Evolutionary conservation across 2,888 invertebrate genomes (phyloP).

Genomic region (Oligia fasciuncula): DNA sequence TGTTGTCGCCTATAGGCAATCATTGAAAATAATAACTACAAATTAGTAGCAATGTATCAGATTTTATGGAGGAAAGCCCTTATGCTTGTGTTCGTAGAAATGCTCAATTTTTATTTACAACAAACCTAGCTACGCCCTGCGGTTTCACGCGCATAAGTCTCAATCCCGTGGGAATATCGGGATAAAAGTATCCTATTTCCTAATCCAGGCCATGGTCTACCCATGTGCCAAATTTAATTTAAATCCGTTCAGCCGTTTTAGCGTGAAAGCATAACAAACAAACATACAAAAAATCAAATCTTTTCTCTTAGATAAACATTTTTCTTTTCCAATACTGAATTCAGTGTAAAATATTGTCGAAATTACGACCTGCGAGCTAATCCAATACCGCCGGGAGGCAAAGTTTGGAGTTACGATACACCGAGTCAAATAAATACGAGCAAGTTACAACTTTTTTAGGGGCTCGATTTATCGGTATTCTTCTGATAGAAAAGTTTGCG

Average conservation of each 20-base stretch:
- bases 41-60: background rate
- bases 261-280: background rate
- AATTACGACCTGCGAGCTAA: slow-evolving; percentile 26
- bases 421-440: slow-evolving; percentile 35
- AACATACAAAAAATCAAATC: too few species aligned
- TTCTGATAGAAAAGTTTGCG: slow-evolving; percentile 5
- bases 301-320: background rate
- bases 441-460: background rate
- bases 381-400: slow-evolving; percentile 5
- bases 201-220: background rate
- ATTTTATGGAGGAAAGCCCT: background rate
- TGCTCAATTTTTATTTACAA: background rate
- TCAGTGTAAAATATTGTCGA: slow-evolving; percentile 9
- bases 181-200: background rate
- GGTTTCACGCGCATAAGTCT: background rate
- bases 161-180: background rate
- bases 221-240: background rate
- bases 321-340: background rate
- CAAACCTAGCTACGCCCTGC: background rate
- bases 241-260: background rate
- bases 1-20: background rate
- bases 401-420: slow-evolving; percentile 24
- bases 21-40: background rate
- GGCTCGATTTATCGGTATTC: slow-evolving; percentile 21
- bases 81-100: background rate